Conservation (phyloP, 2,113 vertebrate species). For the Aegithalos caudatus region DNA sequence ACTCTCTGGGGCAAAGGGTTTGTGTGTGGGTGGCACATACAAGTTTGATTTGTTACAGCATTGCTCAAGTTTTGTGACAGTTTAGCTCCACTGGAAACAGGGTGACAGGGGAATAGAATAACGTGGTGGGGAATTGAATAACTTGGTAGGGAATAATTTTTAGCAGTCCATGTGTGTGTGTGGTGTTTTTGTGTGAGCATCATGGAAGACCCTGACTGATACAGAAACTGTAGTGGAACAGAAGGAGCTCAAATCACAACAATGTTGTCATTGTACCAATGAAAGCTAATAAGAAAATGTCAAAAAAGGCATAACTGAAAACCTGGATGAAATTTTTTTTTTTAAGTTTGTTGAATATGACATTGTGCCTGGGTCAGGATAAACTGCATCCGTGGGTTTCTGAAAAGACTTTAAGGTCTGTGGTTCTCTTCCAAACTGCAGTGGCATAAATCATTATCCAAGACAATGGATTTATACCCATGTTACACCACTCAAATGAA, state of each 20-base stretch:
- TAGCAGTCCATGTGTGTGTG: not conserved
- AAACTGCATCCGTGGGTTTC: not conserved
- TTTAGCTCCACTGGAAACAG: not conserved
- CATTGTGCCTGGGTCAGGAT: not conserved
- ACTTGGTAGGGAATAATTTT: not conserved
- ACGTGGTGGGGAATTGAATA: not conserved
- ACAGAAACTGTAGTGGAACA: not conserved
- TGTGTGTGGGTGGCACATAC: rapidly evolving
- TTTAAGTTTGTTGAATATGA: not conserved
- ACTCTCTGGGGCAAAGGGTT: not conserved
- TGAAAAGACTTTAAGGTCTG: not conserved
- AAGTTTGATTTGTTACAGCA: not conserved
- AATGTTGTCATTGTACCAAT: not conserved
- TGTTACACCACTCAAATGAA: not conserved
- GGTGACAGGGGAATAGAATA: not conserved
- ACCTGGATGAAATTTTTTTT: not conserved
- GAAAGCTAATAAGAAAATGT: not conserved
- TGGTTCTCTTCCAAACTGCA: not conserved
- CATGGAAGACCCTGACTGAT: not conserved
- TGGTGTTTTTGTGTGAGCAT: not conserved
- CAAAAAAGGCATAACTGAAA: not conserved
- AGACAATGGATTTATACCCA: not conserved
- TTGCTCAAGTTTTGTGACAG: not conserved
- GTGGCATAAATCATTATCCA: not conserved
- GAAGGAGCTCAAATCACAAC: not conserved